These are phyloP conservation scores for Nematolebias whitei DNA, from an alignment of 2,113 vertebrate species.

Conservation along the genomic window DNA sequence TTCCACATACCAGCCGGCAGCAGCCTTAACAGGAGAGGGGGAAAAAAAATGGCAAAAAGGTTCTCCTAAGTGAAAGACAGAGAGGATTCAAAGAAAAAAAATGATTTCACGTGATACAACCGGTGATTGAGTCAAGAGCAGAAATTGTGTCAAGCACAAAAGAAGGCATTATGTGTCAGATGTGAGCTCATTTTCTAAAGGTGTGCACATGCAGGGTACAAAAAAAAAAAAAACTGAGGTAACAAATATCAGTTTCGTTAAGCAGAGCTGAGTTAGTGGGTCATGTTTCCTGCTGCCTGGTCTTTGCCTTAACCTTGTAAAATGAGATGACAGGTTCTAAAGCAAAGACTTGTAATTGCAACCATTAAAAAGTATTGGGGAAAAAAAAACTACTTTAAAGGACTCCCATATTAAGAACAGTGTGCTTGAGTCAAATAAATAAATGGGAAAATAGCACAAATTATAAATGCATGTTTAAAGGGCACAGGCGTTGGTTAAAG, in stretches of 20 bases:
- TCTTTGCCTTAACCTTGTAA: slow-evolving; percentile 77
- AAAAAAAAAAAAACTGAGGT: slow-evolving; percentile 40
- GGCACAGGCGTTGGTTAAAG: slow-evolving; percentile 29
- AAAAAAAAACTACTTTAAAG: slow-evolving; percentile 65
- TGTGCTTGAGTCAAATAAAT: slow-evolving; percentile 68
- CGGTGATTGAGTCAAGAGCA: slow-evolving; percentile 35
- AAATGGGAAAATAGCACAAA: slow-evolving; percentile 67
- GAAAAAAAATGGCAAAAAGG: slow-evolving; percentile 57
- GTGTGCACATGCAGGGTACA: slow-evolving; percentile 37
- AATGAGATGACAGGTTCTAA: slow-evolving; percentile 75
- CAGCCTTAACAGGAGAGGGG: slow-evolving; percentile 51
- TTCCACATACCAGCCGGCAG: slow-evolving; percentile 60
- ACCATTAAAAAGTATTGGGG: slow-evolving; percentile 64
- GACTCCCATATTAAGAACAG: slow-evolving; percentile 57
- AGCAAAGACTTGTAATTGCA: slow-evolving; percentile 76
- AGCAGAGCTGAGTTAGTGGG: slow-evolving; percentile 46
- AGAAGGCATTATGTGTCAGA: slow-evolving; percentile 52
- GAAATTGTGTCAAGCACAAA: slow-evolving; percentile 64
- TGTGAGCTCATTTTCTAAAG: slow-evolving; percentile 63
- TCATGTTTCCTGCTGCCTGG: slow-evolving; percentile 71
- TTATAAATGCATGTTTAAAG: slow-evolving; percentile 62
- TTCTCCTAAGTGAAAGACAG: slow-evolving; percentile 43
- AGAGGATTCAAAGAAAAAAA: neutral
- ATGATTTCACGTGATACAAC: slow-evolving; percentile 30
- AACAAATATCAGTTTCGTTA: slow-evolving; percentile 66